A percentile compares a stretch with the other conserved stretches of the same genome.
phyloP scores from a whole-genome alignment of 2,888 invertebrate species.

The Sabatieria punctata region DNA sequence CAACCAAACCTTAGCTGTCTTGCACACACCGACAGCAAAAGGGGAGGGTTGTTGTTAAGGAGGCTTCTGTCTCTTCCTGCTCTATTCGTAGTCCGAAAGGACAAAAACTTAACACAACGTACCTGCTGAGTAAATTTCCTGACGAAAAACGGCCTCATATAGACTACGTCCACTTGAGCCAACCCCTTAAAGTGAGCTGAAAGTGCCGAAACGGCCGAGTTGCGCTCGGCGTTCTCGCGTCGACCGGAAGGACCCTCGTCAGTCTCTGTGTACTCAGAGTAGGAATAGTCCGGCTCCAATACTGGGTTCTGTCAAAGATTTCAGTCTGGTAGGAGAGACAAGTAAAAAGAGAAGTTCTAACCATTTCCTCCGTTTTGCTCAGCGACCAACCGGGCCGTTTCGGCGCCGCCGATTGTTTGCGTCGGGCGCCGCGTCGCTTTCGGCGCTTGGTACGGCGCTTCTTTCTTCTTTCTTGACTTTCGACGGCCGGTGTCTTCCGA shows the following conservation, averaged over 20 bases:
- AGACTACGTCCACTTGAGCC: conserved; percentile 73
- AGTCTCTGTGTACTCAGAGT: conserved; percentile 3
- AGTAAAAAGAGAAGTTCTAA: conserved; percentile 23
- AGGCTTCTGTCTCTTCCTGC: too few species aligned
- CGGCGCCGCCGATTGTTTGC: too few species aligned
- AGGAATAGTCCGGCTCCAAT: conserved; percentile 66
- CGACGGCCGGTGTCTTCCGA: not conserved
- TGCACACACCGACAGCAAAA: too few species aligned
- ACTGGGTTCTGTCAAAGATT: conserved; percentile 51
- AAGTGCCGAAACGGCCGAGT: conserved; percentile 34
- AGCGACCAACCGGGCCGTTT: conserved; percentile 47
- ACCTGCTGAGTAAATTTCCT: conserved; percentile 83
- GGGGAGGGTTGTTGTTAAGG: too few species aligned
- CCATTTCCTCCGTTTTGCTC: conserved; percentile 95
- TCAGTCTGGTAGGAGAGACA: not conserved
- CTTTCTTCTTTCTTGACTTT: not conserved
- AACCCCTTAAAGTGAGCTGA: conserved; percentile 50
- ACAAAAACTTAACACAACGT: too few species aligned
- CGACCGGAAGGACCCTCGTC: conserved; percentile 52
- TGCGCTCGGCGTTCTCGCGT: conserved; percentile 63
- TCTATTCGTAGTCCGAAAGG: too few species aligned
- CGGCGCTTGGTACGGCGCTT: not conserved
- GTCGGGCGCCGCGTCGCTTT: not conserved
- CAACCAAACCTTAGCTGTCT: too few species aligned
- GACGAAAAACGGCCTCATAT: conserved; percentile 88